Conservation (phyloP, 2,888 invertebrate genomes). For the Nudaria mundana region DNA sequence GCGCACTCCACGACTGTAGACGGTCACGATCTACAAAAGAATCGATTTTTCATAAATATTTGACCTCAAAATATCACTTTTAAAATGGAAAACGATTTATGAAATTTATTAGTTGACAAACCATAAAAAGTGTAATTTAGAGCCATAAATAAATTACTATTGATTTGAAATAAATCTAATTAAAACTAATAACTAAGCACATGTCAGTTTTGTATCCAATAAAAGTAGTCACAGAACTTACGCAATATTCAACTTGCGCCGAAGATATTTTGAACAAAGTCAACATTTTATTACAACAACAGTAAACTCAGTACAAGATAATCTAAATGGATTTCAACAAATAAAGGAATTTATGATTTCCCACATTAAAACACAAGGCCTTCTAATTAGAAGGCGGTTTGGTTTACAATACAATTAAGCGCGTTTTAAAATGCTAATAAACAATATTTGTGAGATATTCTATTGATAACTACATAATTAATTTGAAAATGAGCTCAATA, state of each 20-base stretch:
- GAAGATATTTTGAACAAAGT: conserved; percentile 41
- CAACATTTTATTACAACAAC: conserved; percentile 45
- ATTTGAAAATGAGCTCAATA: conserved; percentile 27
- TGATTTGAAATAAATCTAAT: conserved; percentile 16
- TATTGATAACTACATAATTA: conserved; percentile 21
- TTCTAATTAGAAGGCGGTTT: conserved; percentile 29
- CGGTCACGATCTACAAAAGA: conserved; percentile 72
- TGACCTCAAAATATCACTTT: conserved; percentile 53
- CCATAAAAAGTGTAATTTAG: too few relatives aligned
- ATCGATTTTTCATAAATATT: conserved; percentile 56
- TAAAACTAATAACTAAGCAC: conserved; percentile 17
- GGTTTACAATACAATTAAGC: conserved; percentile 28
- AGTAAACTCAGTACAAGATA: conserved; percentile 48
- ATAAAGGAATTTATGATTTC: conserved; percentile 53
- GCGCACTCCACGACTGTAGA: conserved; percentile 58
- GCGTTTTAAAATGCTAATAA: conserved; percentile 25
- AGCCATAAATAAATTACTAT: conserved; percentile 3
- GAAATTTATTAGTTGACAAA: conserved; percentile 3
- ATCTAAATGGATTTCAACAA: conserved; percentile 59
- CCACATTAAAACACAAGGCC: conserved; percentile 70
- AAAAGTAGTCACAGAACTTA: conserved; percentile 26
- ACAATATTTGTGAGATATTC: conserved; percentile 31
- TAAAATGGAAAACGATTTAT: conserved; percentile 25
- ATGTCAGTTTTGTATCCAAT: conserved; percentile 17
- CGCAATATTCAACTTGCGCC: conserved; percentile 25